Base-by-base conservation (phyloP, 2,797 vertebrate species). In the Melanotaenia parkinsoni region DNA sequence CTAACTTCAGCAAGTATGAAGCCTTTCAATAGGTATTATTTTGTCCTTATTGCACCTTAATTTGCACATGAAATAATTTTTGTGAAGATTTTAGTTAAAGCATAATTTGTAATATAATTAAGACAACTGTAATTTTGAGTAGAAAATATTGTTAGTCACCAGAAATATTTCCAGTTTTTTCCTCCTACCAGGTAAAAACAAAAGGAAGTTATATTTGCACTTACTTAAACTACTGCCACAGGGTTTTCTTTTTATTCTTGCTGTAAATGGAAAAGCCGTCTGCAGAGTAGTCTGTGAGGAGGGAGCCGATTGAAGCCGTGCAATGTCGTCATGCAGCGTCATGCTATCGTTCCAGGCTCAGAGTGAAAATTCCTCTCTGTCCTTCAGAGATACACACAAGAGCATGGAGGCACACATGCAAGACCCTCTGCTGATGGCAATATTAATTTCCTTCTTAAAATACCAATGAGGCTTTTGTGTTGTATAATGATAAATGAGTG, bases 361-460 rank as follows among this genome's bases (percentile, higher is more conserved):
- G 69, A 61, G 59, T 56, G 57, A 72, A 70, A 76, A 83, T 56
- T 83, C 63, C 58, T 82, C 63, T 50, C 58, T 12, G 33, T 66
- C 86, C 77, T 82, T 74, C 74, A 63, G 84, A 78, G 76, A 67
- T 80, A 73, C 70, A 73, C 82, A 86, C 77, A 87, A 22, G 11
- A 38, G 72, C 84, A 67, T 58, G 80, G 77, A 89, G 75, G 26
- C 71, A 74, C 81, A 67, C 77, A 85, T 63, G 83, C 81, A 83
- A 85, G 72, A 86, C 79, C 84, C 80, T 32, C 82, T 70, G 74
- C 89, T 91, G 87, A 93, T 93, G 87, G 85, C 81, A 75, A 92
- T 92, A 94, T 94, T 94, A 90, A 93, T 94, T 94, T 94, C 92
- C 92, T 90, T 93, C 78, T 88, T 85, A 84, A 93, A 94, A 94